These are phyloP conservation scores for Anneissia japonica DNA, from an alignment of 35 echinoderm and acorn worm genomes.

Conservation along the genomic window DNA sequence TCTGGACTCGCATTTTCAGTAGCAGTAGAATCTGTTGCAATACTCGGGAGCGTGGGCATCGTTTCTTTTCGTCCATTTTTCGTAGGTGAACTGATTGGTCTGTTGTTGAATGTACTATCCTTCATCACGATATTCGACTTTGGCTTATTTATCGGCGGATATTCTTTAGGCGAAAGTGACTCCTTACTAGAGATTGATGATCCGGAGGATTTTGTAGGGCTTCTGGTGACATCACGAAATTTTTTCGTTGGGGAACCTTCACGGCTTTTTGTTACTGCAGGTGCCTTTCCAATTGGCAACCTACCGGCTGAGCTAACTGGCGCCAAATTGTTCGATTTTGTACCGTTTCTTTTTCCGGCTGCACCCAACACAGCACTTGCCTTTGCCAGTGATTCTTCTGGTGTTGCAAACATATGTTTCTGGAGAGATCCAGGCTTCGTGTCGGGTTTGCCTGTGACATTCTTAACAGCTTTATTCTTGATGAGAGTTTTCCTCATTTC, in stretches of 20 bases:
- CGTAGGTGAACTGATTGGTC: neutral
- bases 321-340: neutral
- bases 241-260: neutral
- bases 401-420: constrained; percentile 79
- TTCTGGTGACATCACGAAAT: neutral
- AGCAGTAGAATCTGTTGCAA: neutral
- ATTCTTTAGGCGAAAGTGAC: neutral
- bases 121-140: neutral
- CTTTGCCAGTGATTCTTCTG: constrained; percentile 36
- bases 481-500: neutral
- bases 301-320: neutral
- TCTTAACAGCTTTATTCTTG: constrained; percentile 66
- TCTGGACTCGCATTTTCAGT: neutral
- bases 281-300: neutral
- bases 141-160: neutral
- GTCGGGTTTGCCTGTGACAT: constrained; percentile 84
- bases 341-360: neutral
- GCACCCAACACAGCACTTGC: constrained; percentile 9
- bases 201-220: neutral
- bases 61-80: neutral
- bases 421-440: constrained; percentile 58
- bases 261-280: neutral
- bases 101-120: neutral
- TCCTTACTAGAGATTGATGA: no score
- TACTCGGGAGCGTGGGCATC: neutral